Base-by-base conservation (phyloP, 2,113 vertebrate genomes). In the Pyrgilauda ruficollis region DNA sequence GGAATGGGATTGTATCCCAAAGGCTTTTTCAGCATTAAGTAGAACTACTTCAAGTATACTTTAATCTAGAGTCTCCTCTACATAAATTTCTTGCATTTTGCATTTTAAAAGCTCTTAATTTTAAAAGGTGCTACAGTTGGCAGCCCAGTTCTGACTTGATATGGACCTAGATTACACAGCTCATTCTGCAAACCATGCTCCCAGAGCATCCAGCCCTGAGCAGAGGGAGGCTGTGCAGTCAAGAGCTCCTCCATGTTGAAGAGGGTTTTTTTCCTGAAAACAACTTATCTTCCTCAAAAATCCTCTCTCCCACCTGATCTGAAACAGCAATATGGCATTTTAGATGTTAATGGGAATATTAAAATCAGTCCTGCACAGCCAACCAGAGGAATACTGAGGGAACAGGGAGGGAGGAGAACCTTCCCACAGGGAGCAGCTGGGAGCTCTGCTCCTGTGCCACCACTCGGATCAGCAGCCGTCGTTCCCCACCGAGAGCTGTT, bases 1-100 rank as follows among this genome's bases (percentile, higher is more conserved):
- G 87, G 94, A 95, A 95, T 52, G 79, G 59, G 91, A 83, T 59
- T 93, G 78, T 52, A 80, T 96, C 96, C 95, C 95, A 96, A 91
- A 89, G 94, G 91, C 74, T 95, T 95, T 79, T 94, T 85, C 93
- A 91, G 49, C 62, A 69, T 73, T 84, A 93, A 95, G 59, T 77
- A 84, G 78, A 96, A 84, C n/a, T 79, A 62, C 53, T 83, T 91
- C 70, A 94, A 82, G 37, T 6, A 0, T 33, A 68, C 63, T 78
- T 15, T 59, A 84, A 81, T 77, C 43, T 84, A 74, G 39, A 52
- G 49, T 50, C 91, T 73, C 18, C 73, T 41, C 19, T 63, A 72
- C 16, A 79, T 50, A 61, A 37, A 50, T 72, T 66, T 95, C n/a
- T 74, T 30, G 23, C 26, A 43, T 62, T 93, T 76, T 75, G 37